Percentiles rank a stretch among this genome's conserved stretches.
phyloP scores from a whole-genome alignment of 1,140 invertebrate genomes.

The Wasmannia auropunctata region DNA sequence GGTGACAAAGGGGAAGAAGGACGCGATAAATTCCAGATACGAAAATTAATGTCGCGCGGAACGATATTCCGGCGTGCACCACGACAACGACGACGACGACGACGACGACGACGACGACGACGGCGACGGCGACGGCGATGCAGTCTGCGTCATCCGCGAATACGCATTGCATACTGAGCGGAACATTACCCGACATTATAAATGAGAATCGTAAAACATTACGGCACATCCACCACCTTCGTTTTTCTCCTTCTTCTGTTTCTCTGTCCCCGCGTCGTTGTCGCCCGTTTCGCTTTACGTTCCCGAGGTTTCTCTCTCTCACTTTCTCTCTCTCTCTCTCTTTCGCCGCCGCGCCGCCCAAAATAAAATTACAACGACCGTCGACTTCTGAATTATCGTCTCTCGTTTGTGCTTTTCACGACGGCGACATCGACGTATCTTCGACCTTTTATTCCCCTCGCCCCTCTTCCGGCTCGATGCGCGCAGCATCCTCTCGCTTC shows the following conservation, averaged over 20 bases:
- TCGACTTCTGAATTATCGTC: conserved; percentile 51
- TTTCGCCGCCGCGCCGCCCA: conserved; percentile 6
- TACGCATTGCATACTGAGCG: conserved; percentile 74
- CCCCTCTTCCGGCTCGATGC: background rate
- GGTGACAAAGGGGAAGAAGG: background rate
- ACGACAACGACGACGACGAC: conserved; percentile 43
- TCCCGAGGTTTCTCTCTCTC: background rate
- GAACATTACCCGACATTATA: conserved; percentile 77
- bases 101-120: background rate
- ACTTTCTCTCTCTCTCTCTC: background rate
- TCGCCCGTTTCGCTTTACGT: background rate
- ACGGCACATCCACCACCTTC: conserved; percentile 64
- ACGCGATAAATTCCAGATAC: conserved; percentile 71
- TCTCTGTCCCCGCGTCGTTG: background rate
- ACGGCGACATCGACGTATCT: conserved; percentile 32
- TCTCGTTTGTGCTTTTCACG: conserved; percentile 47
- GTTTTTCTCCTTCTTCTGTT: conserved; percentile 45
- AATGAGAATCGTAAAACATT: conserved; percentile 78
- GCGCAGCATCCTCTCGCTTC: conserved; percentile 26
- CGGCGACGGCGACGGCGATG: conserved; percentile 34
- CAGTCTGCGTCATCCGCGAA: conserved; percentile 54
- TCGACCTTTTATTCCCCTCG: conserved; percentile 35
- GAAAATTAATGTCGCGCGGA: conserved; percentile 68
- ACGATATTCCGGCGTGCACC: conserved; percentile 38
- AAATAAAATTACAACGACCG: conserved; percentile 70